Evolutionary conservation across 2,113 vertebrate genomes (phyloP), one percentile per base, ranked within the genome.

Genomic region (Lepus timidus): DNA sequence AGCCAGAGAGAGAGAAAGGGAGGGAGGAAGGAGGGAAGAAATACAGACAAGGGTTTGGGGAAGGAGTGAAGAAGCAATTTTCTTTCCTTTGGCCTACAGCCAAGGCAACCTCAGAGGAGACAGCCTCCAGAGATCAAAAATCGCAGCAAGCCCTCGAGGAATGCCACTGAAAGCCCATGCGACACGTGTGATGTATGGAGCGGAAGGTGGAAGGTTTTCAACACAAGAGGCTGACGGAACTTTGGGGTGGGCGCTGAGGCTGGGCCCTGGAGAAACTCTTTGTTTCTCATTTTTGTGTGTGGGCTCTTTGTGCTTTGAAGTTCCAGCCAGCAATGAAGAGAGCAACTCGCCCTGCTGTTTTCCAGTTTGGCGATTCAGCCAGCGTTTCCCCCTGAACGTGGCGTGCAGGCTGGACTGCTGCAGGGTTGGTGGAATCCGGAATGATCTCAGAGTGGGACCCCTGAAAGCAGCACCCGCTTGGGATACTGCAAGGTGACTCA

Each of bases 301-400:
- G 67, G 91, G 49, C 39, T 90, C 39, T 84, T 44, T 58, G 88
- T 22, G 19, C 95, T 97, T 96, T 96, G 96, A 93, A 96, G 88
- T 84, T 55, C 49, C 58, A 85, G 90, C 95, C 95, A 96, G 70
- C 58, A 16, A 13, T 1, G 5, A 62, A 88, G 74, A 85, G 81
- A 74, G 65, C 78, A 85, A 52, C 61, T 85, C 29, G 5, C 58
- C 5, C 51, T 70, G 36, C 58, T 55, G 58, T 81, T 94, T 92
- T 65, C 0, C 0, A 29, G 79, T 89, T 74, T 83, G 88, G 58
- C 39, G 33, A 55, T 64, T 90, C 68, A 52, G 49, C 7, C 2
- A 62, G 55, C 0, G 13, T 19, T 23, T 44, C 16, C 33, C 33
- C 16, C 3, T 4, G 55, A 58, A 3, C 5, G 3, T 0, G 67